Evolutionary conservation across 2,113 vertebrate species (phyloP).

Genomic region (Cheirogaleus medius): DNA sequence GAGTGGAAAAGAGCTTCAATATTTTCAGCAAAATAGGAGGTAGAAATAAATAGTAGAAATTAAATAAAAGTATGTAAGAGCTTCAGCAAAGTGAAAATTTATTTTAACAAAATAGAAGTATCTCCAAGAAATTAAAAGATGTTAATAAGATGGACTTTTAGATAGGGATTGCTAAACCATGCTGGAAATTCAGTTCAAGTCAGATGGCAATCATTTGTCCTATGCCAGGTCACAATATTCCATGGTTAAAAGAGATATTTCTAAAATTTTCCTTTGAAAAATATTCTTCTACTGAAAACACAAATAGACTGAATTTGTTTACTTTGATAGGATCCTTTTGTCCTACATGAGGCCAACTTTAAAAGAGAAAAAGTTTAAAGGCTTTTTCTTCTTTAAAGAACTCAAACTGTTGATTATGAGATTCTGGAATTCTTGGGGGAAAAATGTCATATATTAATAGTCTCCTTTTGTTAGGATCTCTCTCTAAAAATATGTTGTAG

Average conservation of each 20-base stretch:
- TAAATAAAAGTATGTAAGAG: background rate
- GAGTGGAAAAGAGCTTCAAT: background rate
- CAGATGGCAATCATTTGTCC: background rate
- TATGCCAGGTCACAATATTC: background rate
- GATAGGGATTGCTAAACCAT: background rate
- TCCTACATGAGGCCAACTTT: background rate
- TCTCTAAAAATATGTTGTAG: background rate
- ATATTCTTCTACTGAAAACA: background rate
- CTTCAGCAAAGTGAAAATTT: background rate
- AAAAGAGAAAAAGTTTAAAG: background rate
- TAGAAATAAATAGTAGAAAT: background rate
- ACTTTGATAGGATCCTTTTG: background rate
- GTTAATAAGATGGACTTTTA: background rate
- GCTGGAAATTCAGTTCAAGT: background rate
- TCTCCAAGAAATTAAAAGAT: background rate
- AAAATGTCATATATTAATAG: background rate
- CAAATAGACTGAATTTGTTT: background rate
- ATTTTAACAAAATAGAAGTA: background rate
- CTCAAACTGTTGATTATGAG: background rate
- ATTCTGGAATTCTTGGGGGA: background rate
- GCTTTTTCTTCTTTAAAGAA: background rate
- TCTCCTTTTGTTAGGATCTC: background rate
- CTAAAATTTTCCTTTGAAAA: background rate
- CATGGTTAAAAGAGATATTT: background rate
- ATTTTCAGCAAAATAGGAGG: constrained; percentile 5